Evolutionary conservation across 2,113 vertebrate species (phyloP).

Genomic region (Polyodon spathula): DNA sequence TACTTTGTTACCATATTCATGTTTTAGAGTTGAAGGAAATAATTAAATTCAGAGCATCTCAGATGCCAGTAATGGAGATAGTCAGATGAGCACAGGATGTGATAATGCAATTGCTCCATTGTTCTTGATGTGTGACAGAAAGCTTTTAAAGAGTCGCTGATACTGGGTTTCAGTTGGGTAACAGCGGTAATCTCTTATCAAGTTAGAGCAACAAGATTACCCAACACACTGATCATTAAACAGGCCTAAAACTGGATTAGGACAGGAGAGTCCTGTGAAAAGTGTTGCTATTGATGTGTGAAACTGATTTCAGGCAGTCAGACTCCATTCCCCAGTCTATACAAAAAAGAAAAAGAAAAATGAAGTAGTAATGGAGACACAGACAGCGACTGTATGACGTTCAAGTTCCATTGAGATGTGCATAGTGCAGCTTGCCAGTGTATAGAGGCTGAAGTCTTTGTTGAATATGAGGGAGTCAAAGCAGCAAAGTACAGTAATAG

Average conservation of each 20-base stretch:
- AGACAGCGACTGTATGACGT: no score
- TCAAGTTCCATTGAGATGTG: no score
- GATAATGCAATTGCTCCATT: slow-evolving; percentile 26
- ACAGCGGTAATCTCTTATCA: slow-evolving; percentile 8
- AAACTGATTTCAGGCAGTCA: background rate
- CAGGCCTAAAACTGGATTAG: slow-evolving; percentile 8
- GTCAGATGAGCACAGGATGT: slow-evolving; percentile 21
- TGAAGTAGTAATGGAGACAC: no score
- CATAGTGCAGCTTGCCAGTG: no score
- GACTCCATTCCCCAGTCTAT: no score
- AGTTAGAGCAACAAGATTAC: slow-evolving; percentile 6
- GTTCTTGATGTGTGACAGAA: slow-evolving; percentile 20
- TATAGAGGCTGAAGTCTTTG: no score
- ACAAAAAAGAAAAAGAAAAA: no score
- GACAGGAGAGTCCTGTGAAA: background rate
- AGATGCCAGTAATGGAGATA: slow-evolving; percentile 34
- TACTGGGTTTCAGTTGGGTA: slow-evolving; percentile 17
- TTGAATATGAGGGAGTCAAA: no score
- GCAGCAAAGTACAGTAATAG: no score
- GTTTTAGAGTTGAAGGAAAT: slow-evolving; percentile 31
- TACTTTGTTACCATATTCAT: slow-evolving; percentile 30
- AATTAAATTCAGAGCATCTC: slow-evolving; percentile 33
- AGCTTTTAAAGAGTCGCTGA: slow-evolving; percentile 28
- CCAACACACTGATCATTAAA: background rate
- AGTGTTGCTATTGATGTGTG: slow-evolving; percentile 3